Evolutionary conservation across 2,113 vertebrate genomes (phyloP).

Genomic region (Bathybates hornii): DNA sequence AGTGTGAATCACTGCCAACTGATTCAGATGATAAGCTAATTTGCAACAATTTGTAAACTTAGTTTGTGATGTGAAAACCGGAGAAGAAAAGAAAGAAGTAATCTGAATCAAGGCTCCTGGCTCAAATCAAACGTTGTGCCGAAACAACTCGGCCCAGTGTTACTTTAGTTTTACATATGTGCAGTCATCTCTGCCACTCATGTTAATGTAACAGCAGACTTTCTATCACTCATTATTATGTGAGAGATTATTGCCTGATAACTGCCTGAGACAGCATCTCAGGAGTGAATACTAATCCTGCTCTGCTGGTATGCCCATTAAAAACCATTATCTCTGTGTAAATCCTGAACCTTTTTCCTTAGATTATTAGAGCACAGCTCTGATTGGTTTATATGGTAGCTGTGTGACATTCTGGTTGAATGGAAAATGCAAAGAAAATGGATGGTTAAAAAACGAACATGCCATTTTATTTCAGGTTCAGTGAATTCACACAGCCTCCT

Average conservation of each 20-base stretch:
- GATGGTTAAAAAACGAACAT: slow-evolving; percentile 63
- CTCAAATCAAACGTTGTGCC: not conserved
- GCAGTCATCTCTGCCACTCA: not conserved
- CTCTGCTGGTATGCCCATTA: not conserved
- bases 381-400: not conserved
- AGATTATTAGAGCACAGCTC: not conserved
- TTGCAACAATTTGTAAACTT: not conserved
- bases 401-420: not conserved
- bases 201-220: not conserved
- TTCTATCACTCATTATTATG: not conserved
- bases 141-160: not conserved
- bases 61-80: not conserved
- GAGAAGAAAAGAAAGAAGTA: not conserved
- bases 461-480: slow-evolving; percentile 85
- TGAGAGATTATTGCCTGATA: not conserved
- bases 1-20: slow-evolving; percentile 1
- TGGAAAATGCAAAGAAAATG: slow-evolving; percentile 9
- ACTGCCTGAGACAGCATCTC: not conserved
- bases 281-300: not conserved
- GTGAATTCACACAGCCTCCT: slow-evolving; percentile 78
- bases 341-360: not conserved
- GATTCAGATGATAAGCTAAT: not conserved
- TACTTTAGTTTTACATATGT: not conserved
- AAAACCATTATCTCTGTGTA: not conserved
- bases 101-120: not conserved